A percentile compares a stretch with the other conserved stretches of the same genome.
Conservation (phyloP, 2,888 invertebrate species). For the Labia minor region DNA sequence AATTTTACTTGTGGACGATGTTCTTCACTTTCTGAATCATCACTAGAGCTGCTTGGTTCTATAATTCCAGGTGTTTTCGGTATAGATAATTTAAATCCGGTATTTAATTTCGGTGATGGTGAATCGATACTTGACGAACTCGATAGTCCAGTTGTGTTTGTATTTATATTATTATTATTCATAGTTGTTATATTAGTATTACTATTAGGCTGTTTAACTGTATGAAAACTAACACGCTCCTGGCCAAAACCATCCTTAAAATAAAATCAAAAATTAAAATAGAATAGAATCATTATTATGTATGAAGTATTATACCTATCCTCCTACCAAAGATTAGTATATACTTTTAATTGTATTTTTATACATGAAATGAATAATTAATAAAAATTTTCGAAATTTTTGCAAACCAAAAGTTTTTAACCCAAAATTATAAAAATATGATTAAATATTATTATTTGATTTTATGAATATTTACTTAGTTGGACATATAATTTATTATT, state of each 20-base stretch:
- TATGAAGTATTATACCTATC: no score
- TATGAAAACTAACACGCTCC: slow-evolving; percentile 61
- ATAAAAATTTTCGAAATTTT: no score
- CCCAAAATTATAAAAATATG: no score
- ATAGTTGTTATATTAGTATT: slow-evolving; percentile 37
- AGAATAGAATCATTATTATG: background rate
- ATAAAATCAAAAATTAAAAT: slow-evolving; percentile 24
- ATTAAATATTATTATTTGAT: no score
- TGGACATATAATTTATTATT: no score
- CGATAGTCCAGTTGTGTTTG: slow-evolving; percentile 32
- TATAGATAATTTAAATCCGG: slow-evolving; percentile 43
- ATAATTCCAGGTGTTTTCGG: slow-evolving; percentile 39
- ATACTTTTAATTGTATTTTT: no score
- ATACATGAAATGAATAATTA: no score
- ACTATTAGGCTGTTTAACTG: slow-evolving; percentile 47
- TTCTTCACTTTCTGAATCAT: slow-evolving; percentile 42
- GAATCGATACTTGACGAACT: slow-evolving; percentile 14
- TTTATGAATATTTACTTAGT: no score
- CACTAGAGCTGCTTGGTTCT: slow-evolving; percentile 45
- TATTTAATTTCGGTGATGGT: slow-evolving; percentile 40
- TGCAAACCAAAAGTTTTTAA: no score
- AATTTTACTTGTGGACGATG: slow-evolving; percentile 22
- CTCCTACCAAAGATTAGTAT: no score
- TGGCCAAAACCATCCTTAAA: slow-evolving; percentile 47
- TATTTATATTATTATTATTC: no score